Evolutionary conservation across 2,113 vertebrate genomes (phyloP).

Genomic region (Progne subis): DNA sequence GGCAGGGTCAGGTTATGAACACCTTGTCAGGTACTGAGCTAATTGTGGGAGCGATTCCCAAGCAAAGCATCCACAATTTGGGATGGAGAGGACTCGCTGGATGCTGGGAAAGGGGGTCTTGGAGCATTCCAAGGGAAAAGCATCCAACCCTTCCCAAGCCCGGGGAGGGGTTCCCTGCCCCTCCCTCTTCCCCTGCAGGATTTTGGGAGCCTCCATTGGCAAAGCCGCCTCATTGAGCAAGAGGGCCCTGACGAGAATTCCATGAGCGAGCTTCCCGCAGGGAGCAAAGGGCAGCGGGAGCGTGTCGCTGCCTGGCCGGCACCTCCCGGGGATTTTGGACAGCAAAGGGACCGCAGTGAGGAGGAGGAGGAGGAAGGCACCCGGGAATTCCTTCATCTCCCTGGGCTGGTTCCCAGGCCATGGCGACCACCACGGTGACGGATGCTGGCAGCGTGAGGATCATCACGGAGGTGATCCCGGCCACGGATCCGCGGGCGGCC

Average conservation of each 20-base stretch:
- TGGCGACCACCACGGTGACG: conserved; percentile 4
- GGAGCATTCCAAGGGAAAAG: not conserved
- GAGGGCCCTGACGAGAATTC: not conserved
- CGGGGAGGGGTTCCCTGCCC: not conserved
- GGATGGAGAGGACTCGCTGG: not conserved
- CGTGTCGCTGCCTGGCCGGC: fast-evolving
- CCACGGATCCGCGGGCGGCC: not conserved
- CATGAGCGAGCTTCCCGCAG: not conserved
- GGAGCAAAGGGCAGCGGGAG: conserved; percentile 22
- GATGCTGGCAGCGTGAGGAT: not conserved
- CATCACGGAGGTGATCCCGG: conserved; percentile 37
- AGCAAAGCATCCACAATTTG: not conserved
- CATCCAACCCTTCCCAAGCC: not conserved
- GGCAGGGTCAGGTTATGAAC: no score
- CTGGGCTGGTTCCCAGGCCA: not conserved
- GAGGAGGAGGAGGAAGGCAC: not conserved
- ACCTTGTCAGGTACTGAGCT: not conserved
- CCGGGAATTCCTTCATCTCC: not conserved
- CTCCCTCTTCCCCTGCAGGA: not conserved
- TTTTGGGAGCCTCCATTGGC: not conserved
- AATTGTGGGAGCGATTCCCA: not conserved
- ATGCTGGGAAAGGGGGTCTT: fast-evolving
- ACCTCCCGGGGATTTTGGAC: not conserved
- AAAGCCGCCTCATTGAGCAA: not conserved
- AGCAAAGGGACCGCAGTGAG: fast-evolving